phyloP scores from a whole-genome alignment of 1,140 invertebrate species.

The Aethina tumida region DNA sequence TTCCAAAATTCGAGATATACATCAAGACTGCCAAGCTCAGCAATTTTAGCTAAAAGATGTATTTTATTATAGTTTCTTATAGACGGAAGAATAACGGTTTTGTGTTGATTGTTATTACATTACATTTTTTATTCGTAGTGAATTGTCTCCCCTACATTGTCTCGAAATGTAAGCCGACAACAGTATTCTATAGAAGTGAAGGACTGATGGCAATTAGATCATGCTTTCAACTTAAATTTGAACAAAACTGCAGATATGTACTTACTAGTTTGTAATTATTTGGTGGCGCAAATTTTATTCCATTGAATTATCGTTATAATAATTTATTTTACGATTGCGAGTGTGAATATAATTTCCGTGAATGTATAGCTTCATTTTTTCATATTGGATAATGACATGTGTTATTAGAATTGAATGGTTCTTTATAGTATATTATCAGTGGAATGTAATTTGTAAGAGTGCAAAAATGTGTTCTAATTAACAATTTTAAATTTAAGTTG shows the following conservation, averaged over 20 bases:
- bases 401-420: too few relatives aligned
- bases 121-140: background rate
- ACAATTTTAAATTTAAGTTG: conserved; percentile 2
- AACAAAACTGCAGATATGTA: too few relatives aligned
- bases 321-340: too few relatives aligned
- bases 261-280: too few relatives aligned
- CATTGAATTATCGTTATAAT: too few relatives aligned
- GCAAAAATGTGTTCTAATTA: conserved; percentile 1
- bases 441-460: too few relatives aligned
- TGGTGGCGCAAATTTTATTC: conserved; percentile 8
- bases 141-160: background rate
- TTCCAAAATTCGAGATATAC: conserved; percentile 10
- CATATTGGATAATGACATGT: too few relatives aligned
- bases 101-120: conserved; percentile 11
- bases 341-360: too few relatives aligned
- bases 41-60: conserved; percentile 11
- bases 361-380: too few relatives aligned
- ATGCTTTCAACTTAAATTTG: conserved; percentile 1
- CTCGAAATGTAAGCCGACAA: conserved; percentile 10
- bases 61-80: conserved; percentile 11
- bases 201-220: conserved; percentile 14
- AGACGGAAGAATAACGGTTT: conserved; percentile 6
- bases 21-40: conserved; percentile 19
- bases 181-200: conserved; percentile 14
- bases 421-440: too few relatives aligned